Conservation (phyloP, 2,888 invertebrate genomes). For the Ennomos quercinarius region DNA sequence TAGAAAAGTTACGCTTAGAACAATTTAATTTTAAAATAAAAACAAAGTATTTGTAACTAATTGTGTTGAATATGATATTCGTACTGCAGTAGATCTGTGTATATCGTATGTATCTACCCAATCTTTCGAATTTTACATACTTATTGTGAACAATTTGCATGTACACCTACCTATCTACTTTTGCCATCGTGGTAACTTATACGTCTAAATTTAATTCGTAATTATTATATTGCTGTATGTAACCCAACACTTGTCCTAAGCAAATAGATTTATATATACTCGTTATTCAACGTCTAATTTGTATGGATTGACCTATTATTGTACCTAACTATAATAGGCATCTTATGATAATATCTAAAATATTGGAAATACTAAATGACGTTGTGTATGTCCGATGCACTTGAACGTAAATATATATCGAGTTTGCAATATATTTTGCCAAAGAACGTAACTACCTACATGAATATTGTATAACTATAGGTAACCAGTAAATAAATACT, state of each 20-base stretch:
- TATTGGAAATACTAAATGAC: conserved; percentile 24
- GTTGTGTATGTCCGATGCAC: conserved; percentile 22
- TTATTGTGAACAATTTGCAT: conserved; percentile 46
- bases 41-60: conserved; percentile 76
- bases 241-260: conserved; percentile 44
- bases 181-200: conserved; percentile 51
- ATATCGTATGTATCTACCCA: conserved; percentile 66
- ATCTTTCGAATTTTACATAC: conserved; percentile 71
- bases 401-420: conserved; percentile 1
- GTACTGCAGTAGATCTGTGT: conserved; percentile 83
- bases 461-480: conserved; percentile 3
- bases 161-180: conserved; percentile 57
- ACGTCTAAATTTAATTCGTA: conserved; percentile 45
- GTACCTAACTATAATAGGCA: conserved; percentile 16
- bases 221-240: conserved; percentile 41
- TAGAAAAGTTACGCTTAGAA: conserved; percentile 83
- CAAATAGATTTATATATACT: conserved; percentile 66
- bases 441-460: conserved; percentile 38
- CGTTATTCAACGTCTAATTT: conserved; percentile 63
- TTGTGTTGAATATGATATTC: conserved; percentile 78
- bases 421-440: conserved; percentile 38
- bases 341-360: conserved; percentile 44
- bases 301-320: conserved; percentile 47
- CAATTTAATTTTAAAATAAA: conserved; percentile 73
- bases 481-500: conserved; percentile 4